Evolutionary conservation across 2,797 vertebrate species (phyloP).

Genomic region (Lepilemur septentrionalis): DNA sequence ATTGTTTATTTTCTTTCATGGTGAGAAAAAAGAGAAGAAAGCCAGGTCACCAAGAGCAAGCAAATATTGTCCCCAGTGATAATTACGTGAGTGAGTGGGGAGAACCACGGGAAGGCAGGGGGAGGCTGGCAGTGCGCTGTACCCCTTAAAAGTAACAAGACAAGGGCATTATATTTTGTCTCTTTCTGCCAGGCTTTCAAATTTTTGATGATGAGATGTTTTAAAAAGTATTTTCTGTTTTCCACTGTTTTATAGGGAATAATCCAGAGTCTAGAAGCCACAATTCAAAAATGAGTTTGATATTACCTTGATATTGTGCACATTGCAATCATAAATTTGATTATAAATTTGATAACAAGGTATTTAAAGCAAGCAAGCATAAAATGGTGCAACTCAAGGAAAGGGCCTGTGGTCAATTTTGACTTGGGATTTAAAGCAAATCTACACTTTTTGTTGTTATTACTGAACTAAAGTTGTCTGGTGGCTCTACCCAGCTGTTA

Average conservation of each 20-base stretch:
- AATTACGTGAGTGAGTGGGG: neutral
- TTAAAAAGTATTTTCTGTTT: neutral
- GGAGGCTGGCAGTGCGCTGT: neutral
- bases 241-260: neutral
- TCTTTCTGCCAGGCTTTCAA: neutral
- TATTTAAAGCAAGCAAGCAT: constrained; percentile 32
- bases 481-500: constrained; percentile 25
- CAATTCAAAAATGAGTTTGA: neutral
- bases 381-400: neutral
- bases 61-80: neutral
- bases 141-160: neutral
- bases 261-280: neutral
- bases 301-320: neutral
- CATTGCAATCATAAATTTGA: neutral
- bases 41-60: neutral
- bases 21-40: neutral
- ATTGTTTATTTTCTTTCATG: constrained; percentile 4
- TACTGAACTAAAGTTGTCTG: neutral
- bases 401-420: neutral
- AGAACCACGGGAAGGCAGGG: neutral
- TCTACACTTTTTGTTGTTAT: constrained; percentile 25
- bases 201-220: neutral
- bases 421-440: neutral
- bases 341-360: neutral
- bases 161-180: neutral